Evolutionary conservation across 2,888 invertebrate genomes (phyloP).

Genomic region (Eristalinus sepulchralis): DNA sequence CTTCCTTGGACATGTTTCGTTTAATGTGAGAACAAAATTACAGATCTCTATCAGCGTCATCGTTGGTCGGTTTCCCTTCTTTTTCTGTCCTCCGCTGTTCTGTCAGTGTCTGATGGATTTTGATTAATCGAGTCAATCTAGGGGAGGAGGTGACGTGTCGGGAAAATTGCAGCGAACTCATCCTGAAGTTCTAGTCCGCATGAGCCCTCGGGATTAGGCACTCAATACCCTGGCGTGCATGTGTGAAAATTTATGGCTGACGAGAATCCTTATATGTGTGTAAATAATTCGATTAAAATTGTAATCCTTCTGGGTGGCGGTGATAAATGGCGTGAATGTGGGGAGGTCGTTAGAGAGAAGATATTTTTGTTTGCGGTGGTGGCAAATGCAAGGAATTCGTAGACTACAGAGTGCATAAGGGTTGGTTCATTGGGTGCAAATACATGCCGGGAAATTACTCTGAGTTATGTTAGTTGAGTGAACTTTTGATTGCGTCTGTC

Average conservation of each 20-base stretch:
- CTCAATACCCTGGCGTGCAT: neutral
- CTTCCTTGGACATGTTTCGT: conserved; percentile 64
- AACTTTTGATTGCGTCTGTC: conserved; percentile 20
- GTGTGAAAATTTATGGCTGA: conserved; percentile 27
- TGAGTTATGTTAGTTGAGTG: neutral
- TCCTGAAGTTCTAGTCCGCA: conserved; percentile 5
- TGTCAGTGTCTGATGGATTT: conserved; percentile 47
- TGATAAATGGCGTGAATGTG: conserved; percentile 24
- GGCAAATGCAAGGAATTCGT: neutral
- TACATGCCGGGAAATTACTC: neutral
- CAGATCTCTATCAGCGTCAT: conserved; percentile 68
- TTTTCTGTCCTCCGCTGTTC: conserved; percentile 16
- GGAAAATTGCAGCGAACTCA: conserved; percentile 2
- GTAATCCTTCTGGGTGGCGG: conserved; percentile 45
- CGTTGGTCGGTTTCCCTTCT: conserved; percentile 38
- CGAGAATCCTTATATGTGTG: conserved; percentile 31
- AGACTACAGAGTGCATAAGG: neutral
- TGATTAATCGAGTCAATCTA: conserved; percentile 61
- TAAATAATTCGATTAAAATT: conserved; percentile 51
- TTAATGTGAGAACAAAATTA: conserved; percentile 69
- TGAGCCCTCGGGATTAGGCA: conserved; percentile 37
- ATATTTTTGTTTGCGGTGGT: neutral
- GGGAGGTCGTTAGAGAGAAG: neutral
- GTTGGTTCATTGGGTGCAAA: neutral
- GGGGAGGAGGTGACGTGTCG: neutral